These are phyloP conservation scores for Myotis myotis DNA, from an alignment of 2,797 vertebrate genomes.

Conservation along the genomic window DNA sequence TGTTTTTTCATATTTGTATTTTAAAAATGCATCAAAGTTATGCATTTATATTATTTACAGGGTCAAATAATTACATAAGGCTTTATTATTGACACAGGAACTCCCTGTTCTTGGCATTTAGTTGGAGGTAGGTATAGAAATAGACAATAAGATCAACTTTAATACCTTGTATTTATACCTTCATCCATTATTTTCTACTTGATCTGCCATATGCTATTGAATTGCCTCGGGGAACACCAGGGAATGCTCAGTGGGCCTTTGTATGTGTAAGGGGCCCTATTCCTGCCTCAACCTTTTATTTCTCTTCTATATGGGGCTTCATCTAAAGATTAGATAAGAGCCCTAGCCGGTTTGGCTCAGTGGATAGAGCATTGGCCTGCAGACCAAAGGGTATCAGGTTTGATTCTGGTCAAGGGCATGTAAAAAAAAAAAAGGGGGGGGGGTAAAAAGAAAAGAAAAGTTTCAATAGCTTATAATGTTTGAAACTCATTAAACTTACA, in stretches of 20 bases:
- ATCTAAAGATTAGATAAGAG: background rate
- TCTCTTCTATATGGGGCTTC: background rate
- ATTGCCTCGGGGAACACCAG: background rate
- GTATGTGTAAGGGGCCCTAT: too few relatives aligned
- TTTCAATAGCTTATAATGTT: background rate
- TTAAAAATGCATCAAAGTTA: background rate
- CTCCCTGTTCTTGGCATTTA: background rate
- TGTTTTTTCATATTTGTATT: background rate
- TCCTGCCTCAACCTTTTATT: background rate
- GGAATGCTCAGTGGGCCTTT: background rate
- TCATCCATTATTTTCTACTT: background rate
- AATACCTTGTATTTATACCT: background rate
- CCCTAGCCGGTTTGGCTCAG: background rate
- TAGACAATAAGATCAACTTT: background rate
- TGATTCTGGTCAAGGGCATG: too few relatives aligned
- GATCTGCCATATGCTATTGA: background rate
- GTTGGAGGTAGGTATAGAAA: background rate
- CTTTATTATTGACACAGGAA: background rate
- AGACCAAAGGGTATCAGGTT: background rate
- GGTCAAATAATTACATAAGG: background rate
- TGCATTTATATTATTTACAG: background rate
- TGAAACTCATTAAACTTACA: conserved; percentile 1
- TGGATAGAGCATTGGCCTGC: background rate
- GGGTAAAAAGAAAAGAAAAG: background rate
- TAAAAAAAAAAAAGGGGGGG: too few relatives aligned